Percentiles rank a stretch among this genome's conserved stretches.
These are phyloP conservation scores for Pelochelys cantorii DNA, from an alignment of 2,797 vertebrate genomes.

Conservation along the genomic window DNA sequence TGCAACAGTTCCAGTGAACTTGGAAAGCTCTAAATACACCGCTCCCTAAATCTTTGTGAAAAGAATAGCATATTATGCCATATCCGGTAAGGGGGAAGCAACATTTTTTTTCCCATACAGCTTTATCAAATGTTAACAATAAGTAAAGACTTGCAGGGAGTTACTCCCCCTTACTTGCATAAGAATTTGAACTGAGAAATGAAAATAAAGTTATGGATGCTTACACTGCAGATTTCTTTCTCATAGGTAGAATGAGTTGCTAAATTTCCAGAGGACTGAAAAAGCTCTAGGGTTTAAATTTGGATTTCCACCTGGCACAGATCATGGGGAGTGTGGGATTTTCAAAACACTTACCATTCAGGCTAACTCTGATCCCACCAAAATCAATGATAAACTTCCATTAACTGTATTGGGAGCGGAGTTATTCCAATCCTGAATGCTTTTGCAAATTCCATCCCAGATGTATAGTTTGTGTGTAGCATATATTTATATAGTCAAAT, in stretches of 20 bases:
- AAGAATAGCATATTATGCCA: conserved; percentile 11
- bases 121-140: not conserved
- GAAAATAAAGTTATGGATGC: not conserved
- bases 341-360: no score
- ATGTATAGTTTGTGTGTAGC: no score
- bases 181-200: not conserved
- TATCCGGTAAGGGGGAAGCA: not conserved
- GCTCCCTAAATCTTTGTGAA: not conserved
- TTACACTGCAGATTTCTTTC: not conserved
- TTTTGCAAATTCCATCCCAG: no score
- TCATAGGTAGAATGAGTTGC: not conserved
- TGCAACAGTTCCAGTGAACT: not conserved
- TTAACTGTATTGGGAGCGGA: no score
- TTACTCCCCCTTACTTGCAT: not conserved
- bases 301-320: not conserved
- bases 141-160: not conserved
- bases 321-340: not conserved
- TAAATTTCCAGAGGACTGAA: conserved; percentile 6
- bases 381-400: no score
- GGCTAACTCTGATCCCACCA: no score
- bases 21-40: not conserved
- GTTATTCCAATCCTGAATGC: no score
- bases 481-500: no score
- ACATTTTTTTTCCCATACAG: not conserved
- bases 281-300: not conserved